Conservation (phyloP, 2,113 vertebrate genomes). For the Entomyzon cyanotis region DNA sequence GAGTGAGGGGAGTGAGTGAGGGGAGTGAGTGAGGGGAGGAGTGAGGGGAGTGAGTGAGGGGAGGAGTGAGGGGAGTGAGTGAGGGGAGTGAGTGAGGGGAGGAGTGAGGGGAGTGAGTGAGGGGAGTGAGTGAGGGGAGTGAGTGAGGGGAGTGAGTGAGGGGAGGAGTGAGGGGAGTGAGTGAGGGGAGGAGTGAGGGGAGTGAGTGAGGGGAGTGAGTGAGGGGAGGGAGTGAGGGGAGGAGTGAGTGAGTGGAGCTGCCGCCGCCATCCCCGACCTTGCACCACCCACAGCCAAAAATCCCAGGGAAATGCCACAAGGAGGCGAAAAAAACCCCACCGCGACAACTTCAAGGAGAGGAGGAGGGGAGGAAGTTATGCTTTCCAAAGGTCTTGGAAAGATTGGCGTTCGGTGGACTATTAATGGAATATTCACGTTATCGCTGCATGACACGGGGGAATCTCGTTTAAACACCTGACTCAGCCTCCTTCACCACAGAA, state of each 20-base stretch:
- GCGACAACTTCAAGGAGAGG: neutral
- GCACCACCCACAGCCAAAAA: neutral
- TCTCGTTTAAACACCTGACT: neutral
- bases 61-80: too few species aligned
- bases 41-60: too few species aligned
- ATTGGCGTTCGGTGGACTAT: fast-evolving
- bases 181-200: neutral
- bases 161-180: too few species aligned
- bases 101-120: too few species aligned
- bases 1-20: too few species aligned
- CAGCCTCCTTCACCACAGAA: neutral
- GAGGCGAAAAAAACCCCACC: neutral
- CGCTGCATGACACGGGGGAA: neutral
- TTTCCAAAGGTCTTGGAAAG: neutral
- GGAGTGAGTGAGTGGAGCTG: neutral
- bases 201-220: neutral
- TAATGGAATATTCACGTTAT: neutral
- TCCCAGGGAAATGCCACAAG: neutral
- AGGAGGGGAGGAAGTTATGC: neutral
- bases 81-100: too few species aligned
- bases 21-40: too few species aligned
- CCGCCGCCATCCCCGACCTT: fast-evolving
- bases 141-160: too few species aligned
- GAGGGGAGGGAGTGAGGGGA: neutral
- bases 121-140: too few species aligned